Evolutionary conservation across 2,113 vertebrate genomes (phyloP).

Genomic region (Suricata suricatta): DNA sequence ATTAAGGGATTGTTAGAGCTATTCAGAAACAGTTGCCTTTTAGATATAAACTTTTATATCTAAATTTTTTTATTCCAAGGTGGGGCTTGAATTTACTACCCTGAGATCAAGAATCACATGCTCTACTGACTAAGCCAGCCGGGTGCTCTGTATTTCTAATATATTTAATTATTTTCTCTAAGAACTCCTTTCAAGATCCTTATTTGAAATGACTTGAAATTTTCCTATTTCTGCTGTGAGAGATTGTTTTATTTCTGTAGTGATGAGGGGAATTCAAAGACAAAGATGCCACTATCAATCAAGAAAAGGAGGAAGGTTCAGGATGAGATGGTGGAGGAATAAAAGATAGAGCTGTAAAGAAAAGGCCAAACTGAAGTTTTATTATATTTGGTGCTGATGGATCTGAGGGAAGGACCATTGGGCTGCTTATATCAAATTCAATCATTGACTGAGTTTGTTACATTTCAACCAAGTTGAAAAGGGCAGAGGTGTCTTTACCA

Average conservation of each 20-base stretch:
- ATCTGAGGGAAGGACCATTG: conserved; percentile 47
- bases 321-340: conserved; percentile 65
- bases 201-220: conserved; percentile 24
- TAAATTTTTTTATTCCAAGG: too few relatives aligned
- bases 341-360: conserved; percentile 68
- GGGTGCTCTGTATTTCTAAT: not conserved
- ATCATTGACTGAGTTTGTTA: conserved; percentile 72
- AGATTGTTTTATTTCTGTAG: conserved; percentile 19
- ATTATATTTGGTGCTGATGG: conserved; percentile 75
- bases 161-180: conserved; percentile 1
- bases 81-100: not conserved
- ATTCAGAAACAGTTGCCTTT: conserved; percentile 76
- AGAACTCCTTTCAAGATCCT: conserved; percentile 28
- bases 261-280: conserved; percentile 28
- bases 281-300: not conserved
- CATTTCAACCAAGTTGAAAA: conserved; percentile 66
- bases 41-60: conserved; percentile 26
- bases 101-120: not conserved
- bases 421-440: conserved; percentile 77
- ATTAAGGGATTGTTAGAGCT: conserved; percentile 58
- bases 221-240: not conserved
- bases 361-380: conserved; percentile 78
- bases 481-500: conserved; percentile 36
- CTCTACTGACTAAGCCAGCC: not conserved
- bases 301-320: conserved; percentile 2